Percentiles rank a stretch among this genome's conserved stretches.
Conservation (phyloP, 2,888 invertebrate genomes). For the Pandemis cinnamomeana region DNA sequence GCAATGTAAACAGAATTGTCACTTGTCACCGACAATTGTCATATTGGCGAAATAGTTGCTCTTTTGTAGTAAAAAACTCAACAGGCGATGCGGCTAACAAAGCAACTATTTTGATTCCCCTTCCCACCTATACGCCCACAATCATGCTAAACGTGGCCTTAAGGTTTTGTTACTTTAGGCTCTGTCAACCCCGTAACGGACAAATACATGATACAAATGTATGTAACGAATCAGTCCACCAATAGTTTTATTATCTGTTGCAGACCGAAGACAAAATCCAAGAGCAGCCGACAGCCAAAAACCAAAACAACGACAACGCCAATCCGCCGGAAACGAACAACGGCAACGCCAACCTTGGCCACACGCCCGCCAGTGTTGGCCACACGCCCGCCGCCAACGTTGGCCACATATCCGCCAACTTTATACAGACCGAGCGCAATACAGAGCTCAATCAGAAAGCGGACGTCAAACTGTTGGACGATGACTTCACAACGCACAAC, state of each 20-base stretch:
- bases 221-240: background rate
- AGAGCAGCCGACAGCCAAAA: constrained; percentile 57
- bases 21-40: too few species aligned
- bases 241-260: constrained; percentile 32
- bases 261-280: constrained; percentile 70
- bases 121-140: too few species aligned
- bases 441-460: constrained; percentile 53
- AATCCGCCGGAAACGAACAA: constrained; percentile 59
- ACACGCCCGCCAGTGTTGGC: constrained; percentile 44
- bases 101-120: too few species aligned
- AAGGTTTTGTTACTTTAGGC: too few species aligned
- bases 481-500: constrained; percentile 79
- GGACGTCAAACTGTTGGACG: constrained; percentile 55
- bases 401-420: constrained; percentile 70
- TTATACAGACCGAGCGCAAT: constrained; percentile 71
- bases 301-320: constrained; percentile 53
- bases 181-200: too few species aligned
- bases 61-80: too few species aligned
- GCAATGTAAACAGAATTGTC: too few species aligned
- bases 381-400: constrained; percentile 50
- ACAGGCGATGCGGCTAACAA: too few species aligned
- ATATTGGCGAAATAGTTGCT: background rate
- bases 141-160: too few species aligned
- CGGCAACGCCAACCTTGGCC: constrained; percentile 57
- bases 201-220: too few species aligned